Percentiles rank a stretch among this genome's conserved stretches.
Conservation (phyloP, 2,113 vertebrate species). For the Haliaeetus leucogaster region DNA sequence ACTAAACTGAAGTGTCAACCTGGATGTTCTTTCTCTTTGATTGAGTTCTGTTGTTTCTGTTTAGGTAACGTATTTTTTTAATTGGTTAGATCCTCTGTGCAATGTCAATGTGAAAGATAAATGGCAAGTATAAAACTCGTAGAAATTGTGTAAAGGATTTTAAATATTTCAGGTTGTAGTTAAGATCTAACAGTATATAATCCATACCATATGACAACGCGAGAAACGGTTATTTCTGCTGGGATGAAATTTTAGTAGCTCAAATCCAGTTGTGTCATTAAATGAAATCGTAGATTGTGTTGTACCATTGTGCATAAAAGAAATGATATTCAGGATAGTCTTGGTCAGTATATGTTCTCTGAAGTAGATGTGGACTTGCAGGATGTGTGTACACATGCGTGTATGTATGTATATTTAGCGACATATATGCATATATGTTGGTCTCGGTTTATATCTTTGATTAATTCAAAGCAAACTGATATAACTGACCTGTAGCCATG, state of each 20-base stretch:
- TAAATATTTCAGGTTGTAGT: conserved; percentile 15
- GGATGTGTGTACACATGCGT: not conserved
- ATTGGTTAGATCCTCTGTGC: not conserved
- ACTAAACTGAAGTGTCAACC: not conserved
- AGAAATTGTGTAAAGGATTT: not conserved
- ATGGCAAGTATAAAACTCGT: not conserved
- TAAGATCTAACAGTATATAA: not conserved
- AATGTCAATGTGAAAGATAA: not conserved
- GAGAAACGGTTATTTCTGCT: not conserved
- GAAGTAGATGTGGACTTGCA: not conserved
- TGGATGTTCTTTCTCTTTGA: not conserved
- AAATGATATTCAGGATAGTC: not conserved
- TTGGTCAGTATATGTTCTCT: not conserved
- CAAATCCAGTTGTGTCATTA: not conserved
- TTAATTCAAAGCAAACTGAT: not conserved
- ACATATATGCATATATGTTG: not conserved
- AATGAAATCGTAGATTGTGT: not conserved
- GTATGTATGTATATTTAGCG: not conserved
- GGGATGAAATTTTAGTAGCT: not conserved
- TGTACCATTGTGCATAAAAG: not conserved
- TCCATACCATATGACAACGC: not conserved
- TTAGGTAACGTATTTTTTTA: not conserved
- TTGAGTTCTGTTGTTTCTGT: not conserved
- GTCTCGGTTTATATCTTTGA: not conserved
- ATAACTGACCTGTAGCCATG: not conserved